These are phyloP conservation scores for Paedocypris micromegethes DNA, from an alignment of 2,797 vertebrate genomes.

Conservation along the genomic window DNA sequence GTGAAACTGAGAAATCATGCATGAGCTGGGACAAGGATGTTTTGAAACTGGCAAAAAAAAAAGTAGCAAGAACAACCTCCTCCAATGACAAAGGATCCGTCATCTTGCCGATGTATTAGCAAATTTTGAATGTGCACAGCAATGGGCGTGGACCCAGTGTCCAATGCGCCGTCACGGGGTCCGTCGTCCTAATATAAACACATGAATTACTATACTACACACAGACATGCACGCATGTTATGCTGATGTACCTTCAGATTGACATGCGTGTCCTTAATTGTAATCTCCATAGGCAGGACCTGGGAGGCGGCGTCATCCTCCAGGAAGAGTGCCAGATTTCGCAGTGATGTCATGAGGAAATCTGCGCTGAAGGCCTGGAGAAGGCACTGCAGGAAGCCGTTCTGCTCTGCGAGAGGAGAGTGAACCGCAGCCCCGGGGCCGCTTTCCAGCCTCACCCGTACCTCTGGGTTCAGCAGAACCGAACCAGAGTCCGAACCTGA, in stretches of 20 bases:
- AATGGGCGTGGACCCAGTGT: slow-evolving; percentile 72
- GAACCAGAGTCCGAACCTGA: slow-evolving; percentile 33
- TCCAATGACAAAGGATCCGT: slow-evolving; percentile 88
- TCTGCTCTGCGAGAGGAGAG: slow-evolving; percentile 85
- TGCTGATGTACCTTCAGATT: slow-evolving; percentile 77
- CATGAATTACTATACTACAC: not conserved
- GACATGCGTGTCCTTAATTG: slow-evolving; percentile 80
- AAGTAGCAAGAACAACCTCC: slow-evolving; percentile 69
- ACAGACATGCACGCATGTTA: not conserved
- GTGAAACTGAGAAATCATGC: slow-evolving; percentile 12
- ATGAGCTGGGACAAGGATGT: not conserved
- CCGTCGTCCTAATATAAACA: slow-evolving; percentile 78
- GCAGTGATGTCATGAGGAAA: slow-evolving; percentile 86
- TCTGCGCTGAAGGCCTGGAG: slow-evolving; percentile 83
- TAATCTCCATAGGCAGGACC: slow-evolving; percentile 95
- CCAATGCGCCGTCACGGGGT: slow-evolving; percentile 68
- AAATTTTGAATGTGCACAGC: slow-evolving; percentile 83
- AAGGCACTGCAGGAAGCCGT: slow-evolving; percentile 89
- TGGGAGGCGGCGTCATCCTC: slow-evolving; percentile 84
- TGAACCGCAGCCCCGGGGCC: slow-evolving; percentile 80
- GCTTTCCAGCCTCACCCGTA: slow-evolving; percentile 82
- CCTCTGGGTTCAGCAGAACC: slow-evolving; percentile 73
- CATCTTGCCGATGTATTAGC: slow-evolving; percentile 81
- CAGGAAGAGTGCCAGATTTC: slow-evolving; percentile 87
- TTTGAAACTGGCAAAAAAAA: slow-evolving; percentile 3